Conservation (phyloP, 2,113 vertebrate species). For the Cynoglossus semilaevis region DNA sequence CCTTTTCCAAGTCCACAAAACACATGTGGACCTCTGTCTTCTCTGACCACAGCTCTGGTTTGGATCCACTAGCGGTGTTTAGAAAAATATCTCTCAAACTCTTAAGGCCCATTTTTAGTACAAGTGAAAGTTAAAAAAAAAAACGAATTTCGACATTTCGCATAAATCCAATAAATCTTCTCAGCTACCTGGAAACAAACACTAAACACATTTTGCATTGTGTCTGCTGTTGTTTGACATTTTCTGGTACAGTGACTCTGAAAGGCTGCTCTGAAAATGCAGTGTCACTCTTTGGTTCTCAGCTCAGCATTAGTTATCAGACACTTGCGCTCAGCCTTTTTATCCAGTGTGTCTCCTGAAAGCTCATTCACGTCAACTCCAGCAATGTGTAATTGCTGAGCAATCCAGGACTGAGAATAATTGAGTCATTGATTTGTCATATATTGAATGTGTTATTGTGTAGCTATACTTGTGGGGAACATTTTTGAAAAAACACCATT, state of each 20-base stretch:
- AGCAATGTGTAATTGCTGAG: constrained; percentile 43
- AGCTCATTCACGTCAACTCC: constrained; percentile 30
- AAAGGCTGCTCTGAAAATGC: constrained; percentile 1
- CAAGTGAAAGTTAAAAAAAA: not conserved
- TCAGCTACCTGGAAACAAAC: not conserved
- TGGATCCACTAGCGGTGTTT: not conserved
- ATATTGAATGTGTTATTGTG: not conserved
- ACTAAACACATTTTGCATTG: not conserved
- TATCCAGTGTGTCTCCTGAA: constrained; percentile 9
- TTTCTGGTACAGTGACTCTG: constrained; percentile 6
- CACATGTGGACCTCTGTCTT: no score
- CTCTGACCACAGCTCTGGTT: constrained; percentile 1
- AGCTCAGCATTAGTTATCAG: constrained; percentile 34
- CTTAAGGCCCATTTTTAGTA: not conserved
- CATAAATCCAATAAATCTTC: not conserved
- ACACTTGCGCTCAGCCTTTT: constrained; percentile 25
- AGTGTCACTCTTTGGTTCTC: constrained; percentile 1
- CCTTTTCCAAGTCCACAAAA: no score
- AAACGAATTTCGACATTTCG: not conserved
- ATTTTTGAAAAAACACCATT: no score
- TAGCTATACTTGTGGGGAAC: no score
- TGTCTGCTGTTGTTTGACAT: not conserved
- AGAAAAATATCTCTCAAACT: not conserved
- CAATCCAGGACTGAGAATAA: constrained; percentile 38
- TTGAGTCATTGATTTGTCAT: constrained; percentile 41